Base-by-base conservation (phyloP, 2,888 invertebrate species). In the Hedya salicella region DNA sequence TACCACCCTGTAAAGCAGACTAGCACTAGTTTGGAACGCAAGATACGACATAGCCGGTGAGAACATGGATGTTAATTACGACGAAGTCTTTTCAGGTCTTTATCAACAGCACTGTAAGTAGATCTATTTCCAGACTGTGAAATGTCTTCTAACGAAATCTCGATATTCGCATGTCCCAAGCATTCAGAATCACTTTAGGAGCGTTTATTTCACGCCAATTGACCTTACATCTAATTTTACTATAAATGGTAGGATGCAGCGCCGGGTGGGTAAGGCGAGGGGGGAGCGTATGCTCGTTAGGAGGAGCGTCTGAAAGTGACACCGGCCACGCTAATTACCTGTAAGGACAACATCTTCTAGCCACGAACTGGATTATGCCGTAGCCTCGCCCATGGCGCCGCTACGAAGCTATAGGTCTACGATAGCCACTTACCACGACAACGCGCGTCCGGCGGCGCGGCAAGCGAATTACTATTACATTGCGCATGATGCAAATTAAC, bases 231-330 rank as follows among this genome's bases (percentile, higher is more conserved):
- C 36, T 36, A 36, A 13, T 57, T 6, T 44, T 46, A 11, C 30
- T 46, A n/a, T 42, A 14, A 44, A 44, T 40, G 3, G 40, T 44
- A 53, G 49, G 50, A 66, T 69, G 68, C 68, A 65, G 62, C 59
- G 70, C 63, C 60, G 57, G 69, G 67, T 62, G 62, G 68, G 62
- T 62, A 69, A 70, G 68, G 69, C 71, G 70, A 68, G 70, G 67
- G 74, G 75, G 75, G 80, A 82, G 81, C 81, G 81, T 80, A 80
- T 6, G 79, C 86, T 90, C 86, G 89, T 89, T 90, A 89, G 85
- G 73, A 80, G 73, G 72, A 70, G 71, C 80, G 82, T 88, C 90
- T 91, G 91, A 87, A 90, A 88, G 79, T 91, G 91, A 91, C 91
- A 91, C 90, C 88, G 73, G 68, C 75, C 70, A 72, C 75, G 86